Conservation (phyloP, 2,888 invertebrate species). For the Cantharis nigra region DNA sequence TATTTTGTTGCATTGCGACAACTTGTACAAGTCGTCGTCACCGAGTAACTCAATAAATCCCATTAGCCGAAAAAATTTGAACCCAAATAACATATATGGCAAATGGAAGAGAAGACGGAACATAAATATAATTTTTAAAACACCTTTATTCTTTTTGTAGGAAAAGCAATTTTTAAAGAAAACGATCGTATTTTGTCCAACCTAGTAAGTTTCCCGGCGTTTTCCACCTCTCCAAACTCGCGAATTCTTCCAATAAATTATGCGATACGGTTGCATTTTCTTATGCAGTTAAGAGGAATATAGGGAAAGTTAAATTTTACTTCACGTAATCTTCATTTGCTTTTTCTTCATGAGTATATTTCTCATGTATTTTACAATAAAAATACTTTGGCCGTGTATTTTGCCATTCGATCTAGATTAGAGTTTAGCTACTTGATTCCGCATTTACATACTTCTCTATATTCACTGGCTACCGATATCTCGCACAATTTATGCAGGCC, state of each 20-base stretch:
- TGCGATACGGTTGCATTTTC: constrained; percentile 48
- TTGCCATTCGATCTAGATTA: constrained; percentile 47
- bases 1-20: background rate
- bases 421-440: constrained; percentile 49
- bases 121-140: constrained; percentile 40
- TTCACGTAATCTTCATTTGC: constrained; percentile 16
- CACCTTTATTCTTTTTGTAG: constrained; percentile 37
- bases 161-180: constrained; percentile 47
- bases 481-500: constrained; percentile 45
- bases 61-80: background rate
- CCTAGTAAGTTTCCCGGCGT: constrained; percentile 42
- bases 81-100: constrained; percentile 11
- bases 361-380: constrained; percentile 6
- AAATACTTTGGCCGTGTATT: constrained; percentile 22
- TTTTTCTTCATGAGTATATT: constrained; percentile 13
- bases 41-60: background rate
- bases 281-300: constrained; percentile 38
- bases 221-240: constrained; percentile 43
- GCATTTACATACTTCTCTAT: constrained; percentile 53
- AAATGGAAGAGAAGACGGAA: constrained; percentile 35
- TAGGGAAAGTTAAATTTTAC: constrained; percentile 26
- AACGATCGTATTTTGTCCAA: constrained; percentile 46
- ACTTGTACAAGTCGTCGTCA: background rate
- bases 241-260: constrained; percentile 49
- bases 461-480: constrained; percentile 43